These are phyloP conservation scores for Drosophila bocqueti DNA, from an alignment of 1,140 invertebrate species.

Conservation along the genomic window DNA sequence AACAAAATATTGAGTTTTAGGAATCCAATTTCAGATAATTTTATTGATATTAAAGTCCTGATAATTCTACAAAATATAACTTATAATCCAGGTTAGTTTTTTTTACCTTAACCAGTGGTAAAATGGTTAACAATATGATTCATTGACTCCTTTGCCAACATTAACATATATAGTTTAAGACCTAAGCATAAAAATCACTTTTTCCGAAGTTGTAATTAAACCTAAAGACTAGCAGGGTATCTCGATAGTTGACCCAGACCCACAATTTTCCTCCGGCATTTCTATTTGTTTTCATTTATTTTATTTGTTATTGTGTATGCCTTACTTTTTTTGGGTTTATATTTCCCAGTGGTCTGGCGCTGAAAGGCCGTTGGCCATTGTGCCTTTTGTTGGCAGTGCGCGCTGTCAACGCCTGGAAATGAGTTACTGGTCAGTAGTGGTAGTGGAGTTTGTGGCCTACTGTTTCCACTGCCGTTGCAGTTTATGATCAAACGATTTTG, in stretches of 20 bases:
- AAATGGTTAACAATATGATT: not conserved
- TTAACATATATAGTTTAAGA: too few relatives aligned
- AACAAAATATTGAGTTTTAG: not conserved
- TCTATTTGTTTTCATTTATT: constrained; percentile 40
- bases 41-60: not conserved
- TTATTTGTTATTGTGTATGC: constrained; percentile 34
- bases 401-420: constrained; percentile 30
- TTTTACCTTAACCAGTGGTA: not conserved
- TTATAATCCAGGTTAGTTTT: not conserved
- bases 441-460: constrained; percentile 31
- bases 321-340: constrained; percentile 37
- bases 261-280: not conserved
- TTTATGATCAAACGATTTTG: constrained; percentile 54
- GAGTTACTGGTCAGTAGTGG: constrained; percentile 16
- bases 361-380: constrained; percentile 36
- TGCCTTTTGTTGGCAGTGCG: constrained; percentile 23
- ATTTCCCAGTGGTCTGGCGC: constrained; percentile 21
- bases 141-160: too few relatives aligned
- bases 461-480: constrained; percentile 34
- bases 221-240: constrained; percentile 16
- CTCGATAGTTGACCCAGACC: too few relatives aligned
- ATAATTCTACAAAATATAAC: not conserved
- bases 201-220: too few relatives aligned
- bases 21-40: not conserved
- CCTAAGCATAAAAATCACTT: not conserved